These are phyloP conservation scores for Pygmarrhopalites habei DNA, from an alignment of 1,140 invertebrate genomes.

Conservation along the genomic window DNA sequence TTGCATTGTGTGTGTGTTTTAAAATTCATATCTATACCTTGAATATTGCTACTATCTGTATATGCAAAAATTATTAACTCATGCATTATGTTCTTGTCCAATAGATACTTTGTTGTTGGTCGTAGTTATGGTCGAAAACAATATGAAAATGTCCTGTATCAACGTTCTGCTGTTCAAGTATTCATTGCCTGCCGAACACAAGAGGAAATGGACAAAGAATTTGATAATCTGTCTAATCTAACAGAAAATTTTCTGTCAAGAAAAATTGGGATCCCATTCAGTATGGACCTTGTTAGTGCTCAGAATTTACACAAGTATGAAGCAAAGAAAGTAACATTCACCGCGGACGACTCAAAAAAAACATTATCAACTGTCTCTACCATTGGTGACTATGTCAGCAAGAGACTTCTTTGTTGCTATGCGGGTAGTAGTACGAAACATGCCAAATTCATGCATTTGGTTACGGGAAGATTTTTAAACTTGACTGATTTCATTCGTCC, in stretches of 20 bases:
- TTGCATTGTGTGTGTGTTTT: too few relatives aligned
- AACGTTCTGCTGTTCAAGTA: constrained; percentile 24
- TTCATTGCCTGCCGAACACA: constrained; percentile 23
- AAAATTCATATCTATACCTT: too few relatives aligned
- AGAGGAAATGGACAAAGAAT: constrained; percentile 25
- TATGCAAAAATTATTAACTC: too few relatives aligned
- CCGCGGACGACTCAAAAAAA: constrained; percentile 7
- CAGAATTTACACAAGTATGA: constrained; percentile 21
- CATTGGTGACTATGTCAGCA: constrained; percentile 37
- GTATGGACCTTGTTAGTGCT: constrained; percentile 16
- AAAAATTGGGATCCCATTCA: constrained; percentile 17
- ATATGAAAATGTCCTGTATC: background rate
- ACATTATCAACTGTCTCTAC: constrained; percentile 18
- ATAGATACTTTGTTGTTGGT: constrained; percentile 33
- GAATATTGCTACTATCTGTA: too few relatives aligned
- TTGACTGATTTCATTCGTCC: constrained; percentile 22
- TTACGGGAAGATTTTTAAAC: constrained; percentile 31
- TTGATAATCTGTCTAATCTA: constrained; percentile 9
- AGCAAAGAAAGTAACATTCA: constrained; percentile 23
- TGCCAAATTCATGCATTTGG: constrained; percentile 28
- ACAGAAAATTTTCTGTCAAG: constrained; percentile 27
- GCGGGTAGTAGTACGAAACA: constrained; percentile 2
- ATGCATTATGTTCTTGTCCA: too few relatives aligned
- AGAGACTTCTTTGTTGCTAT: constrained; percentile 34
- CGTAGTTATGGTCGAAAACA: constrained; percentile 1